These are phyloP conservation scores for Phortica okadai DNA, from an alignment of 2,888 invertebrate species.

Conservation along the genomic window DNA sequence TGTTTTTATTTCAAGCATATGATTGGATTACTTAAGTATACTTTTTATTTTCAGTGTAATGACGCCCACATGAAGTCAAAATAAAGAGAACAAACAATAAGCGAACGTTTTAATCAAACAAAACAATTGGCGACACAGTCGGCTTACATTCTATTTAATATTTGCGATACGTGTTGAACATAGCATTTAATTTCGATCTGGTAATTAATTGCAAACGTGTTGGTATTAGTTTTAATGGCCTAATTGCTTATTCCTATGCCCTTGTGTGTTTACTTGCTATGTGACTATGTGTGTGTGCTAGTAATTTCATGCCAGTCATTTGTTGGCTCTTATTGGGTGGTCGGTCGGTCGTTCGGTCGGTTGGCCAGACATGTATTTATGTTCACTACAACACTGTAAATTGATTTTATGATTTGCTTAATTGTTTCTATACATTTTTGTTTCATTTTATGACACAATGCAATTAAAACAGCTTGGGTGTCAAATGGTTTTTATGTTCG, in stretches of 20 bases:
- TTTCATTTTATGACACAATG: background rate
- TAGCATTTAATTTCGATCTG: slow-evolving; percentile 67
- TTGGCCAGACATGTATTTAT: background rate
- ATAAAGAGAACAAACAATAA: background rate
- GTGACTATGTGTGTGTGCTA: slow-evolving; percentile 23
- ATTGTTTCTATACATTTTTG: slow-evolving; percentile 39
- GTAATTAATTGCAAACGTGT: slow-evolving; percentile 71
- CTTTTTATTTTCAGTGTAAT: no score
- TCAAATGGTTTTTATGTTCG: no score
- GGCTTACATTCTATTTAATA: slow-evolving; percentile 50
- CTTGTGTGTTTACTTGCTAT: background rate
- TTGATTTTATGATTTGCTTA: slow-evolving; percentile 59
- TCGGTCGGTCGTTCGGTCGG: background rate
- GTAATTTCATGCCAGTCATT: background rate
- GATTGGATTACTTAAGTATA: no score
- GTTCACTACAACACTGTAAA: slow-evolving; percentile 41
- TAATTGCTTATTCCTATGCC: slow-evolving; percentile 50
- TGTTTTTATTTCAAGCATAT: no score
- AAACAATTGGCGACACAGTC: no score
- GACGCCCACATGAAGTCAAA: background rate
- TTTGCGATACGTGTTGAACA: slow-evolving; percentile 67
- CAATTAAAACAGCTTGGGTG: no score
- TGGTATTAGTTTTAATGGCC: slow-evolving; percentile 67
- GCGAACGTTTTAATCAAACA: background rate
- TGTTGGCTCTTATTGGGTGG: background rate